Conservation (phyloP, 1,140 invertebrate species). For the Drosophila mojavensis region DNA sequence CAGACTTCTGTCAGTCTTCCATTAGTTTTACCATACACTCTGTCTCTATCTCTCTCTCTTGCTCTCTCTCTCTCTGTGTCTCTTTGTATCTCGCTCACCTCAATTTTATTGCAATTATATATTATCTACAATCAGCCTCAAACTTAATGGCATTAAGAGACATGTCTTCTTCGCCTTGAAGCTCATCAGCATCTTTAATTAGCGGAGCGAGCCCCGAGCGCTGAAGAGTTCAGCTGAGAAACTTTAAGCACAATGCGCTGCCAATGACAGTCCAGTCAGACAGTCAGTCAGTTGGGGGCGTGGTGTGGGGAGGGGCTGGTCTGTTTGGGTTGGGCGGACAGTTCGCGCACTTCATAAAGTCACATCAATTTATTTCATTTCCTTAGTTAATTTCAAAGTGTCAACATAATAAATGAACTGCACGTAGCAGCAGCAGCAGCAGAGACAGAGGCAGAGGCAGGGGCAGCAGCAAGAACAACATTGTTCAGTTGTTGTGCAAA, state of each 20-base stretch:
- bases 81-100: neutral
- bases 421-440: constrained; percentile 61
- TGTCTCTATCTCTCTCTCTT: neutral
- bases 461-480: constrained; percentile 7
- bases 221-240: constrained; percentile 23
- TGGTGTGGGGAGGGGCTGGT: neutral
- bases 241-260: constrained; percentile 50
- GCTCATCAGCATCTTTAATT: constrained; percentile 62
- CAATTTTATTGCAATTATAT: neutral
- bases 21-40: neutral
- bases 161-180: constrained; percentile 28
- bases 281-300: neutral
- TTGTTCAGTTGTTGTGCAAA: constrained; percentile 64
- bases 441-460: constrained; percentile 7
- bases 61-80: neutral
- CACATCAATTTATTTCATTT: constrained; percentile 82
- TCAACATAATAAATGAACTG: constrained; percentile 82
- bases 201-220: constrained; percentile 5
- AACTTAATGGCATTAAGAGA: neutral
- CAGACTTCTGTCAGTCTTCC: neutral
- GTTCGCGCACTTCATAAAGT: constrained; percentile 77
- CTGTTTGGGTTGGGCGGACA: constrained; percentile 26
- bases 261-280: constrained; percentile 34
- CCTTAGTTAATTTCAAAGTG: constrained; percentile 82
- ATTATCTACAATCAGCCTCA: constrained; percentile 2